Evolutionary conservation across 2,113 vertebrate species (phyloP).

Genomic region (Mesocricetus auratus): DNA sequence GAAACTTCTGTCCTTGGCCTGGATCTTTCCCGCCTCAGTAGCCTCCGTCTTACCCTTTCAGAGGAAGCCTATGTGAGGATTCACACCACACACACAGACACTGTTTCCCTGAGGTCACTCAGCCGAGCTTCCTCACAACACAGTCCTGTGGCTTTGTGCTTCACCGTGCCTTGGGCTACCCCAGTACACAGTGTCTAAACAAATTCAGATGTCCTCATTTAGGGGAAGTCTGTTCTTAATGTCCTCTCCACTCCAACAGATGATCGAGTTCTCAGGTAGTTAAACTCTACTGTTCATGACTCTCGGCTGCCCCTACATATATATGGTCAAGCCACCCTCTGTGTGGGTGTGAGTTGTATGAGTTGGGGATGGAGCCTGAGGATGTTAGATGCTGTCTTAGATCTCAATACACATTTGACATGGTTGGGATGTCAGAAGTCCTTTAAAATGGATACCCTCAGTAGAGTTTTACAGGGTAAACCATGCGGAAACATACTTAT

Average conservation of each 20-base stretch:
- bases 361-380: fast-evolving
- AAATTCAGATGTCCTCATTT: too few species aligned
- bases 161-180: too few species aligned
- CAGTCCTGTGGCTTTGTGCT: too few species aligned
- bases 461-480: background rate
- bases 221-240: background rate
- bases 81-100: background rate
- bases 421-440: too few species aligned
- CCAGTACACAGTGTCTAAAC: background rate
- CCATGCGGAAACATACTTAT: fast-evolving
- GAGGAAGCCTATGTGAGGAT: background rate
- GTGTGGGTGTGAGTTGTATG: fast-evolving
- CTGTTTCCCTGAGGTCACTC: too few species aligned
- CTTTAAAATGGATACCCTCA: fast-evolving
- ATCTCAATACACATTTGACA: too few species aligned
- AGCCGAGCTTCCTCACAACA: background rate
- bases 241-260: fast-evolving
- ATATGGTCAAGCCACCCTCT: background rate
- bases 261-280: fast-evolving
- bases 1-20: fast-evolving
- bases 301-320: fast-evolving
- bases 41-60: background rate
- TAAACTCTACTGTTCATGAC: fast-evolving
- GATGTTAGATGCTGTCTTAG: fast-evolving
- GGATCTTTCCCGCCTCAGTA: fast-evolving